Evolutionary conservation across 2,113 vertebrate genomes (phyloP).

Genomic region (Myotis lucifugus): DNA sequence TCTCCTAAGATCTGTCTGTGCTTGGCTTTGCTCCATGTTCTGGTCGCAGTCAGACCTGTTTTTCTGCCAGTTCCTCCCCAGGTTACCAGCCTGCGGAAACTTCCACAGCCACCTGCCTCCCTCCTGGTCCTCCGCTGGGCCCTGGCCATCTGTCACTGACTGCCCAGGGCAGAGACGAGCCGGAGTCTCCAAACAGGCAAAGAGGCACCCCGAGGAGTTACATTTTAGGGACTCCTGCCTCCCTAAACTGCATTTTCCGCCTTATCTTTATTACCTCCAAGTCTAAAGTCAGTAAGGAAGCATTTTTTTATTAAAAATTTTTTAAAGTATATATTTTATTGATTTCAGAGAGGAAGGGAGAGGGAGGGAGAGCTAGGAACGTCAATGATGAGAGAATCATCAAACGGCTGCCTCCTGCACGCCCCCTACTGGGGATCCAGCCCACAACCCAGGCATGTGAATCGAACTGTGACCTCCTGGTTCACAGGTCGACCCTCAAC

Average conservation of each 20-base stretch:
- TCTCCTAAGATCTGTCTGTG: neutral
- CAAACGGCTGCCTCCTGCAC: too few species aligned
- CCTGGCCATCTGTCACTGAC: neutral
- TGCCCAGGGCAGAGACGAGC: neutral
- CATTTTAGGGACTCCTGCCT: neutral
- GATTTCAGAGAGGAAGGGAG: too few species aligned
- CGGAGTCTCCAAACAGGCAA: neutral
- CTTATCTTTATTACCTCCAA: neutral
- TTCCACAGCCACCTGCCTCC: neutral
- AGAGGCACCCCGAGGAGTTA: neutral
- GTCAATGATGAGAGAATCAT: too few species aligned
- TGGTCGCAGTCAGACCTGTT: constrained; percentile 49
- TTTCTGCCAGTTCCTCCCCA: neutral
- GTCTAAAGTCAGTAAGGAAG: neutral
- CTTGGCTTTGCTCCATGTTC: neutral
- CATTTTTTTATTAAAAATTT: neutral
- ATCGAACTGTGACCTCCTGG: too few species aligned
- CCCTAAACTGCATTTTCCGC: neutral
- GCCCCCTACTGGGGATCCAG: too few species aligned
- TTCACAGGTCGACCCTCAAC: too few species aligned
- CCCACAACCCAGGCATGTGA: too few species aligned
- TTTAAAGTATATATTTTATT: too few species aligned
- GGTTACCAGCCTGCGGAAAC: constrained; percentile 21
- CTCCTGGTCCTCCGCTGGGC: neutral
- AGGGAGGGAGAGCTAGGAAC: too few species aligned